These are phyloP conservation scores for Botia almorhae DNA, from an alignment of 2,797 vertebrate species.

Conservation along the genomic window DNA sequence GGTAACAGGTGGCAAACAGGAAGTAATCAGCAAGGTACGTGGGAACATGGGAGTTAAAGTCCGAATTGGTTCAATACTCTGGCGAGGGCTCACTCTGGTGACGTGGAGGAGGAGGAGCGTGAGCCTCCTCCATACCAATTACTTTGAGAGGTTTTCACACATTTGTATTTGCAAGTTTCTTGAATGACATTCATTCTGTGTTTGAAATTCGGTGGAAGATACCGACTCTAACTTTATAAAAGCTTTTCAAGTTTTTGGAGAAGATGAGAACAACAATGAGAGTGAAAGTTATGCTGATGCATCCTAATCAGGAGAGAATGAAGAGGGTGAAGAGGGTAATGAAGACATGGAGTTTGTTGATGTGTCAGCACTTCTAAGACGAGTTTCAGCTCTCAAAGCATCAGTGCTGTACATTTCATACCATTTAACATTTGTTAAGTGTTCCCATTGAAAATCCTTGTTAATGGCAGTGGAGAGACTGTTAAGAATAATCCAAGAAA, in stretches of 20 bases:
- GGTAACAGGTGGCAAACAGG: no score
- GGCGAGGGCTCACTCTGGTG: no score
- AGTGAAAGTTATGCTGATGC: background rate
- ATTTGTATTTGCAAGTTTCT: background rate
- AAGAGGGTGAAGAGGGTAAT: background rate
- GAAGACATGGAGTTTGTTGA: background rate
- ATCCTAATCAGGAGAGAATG: background rate
- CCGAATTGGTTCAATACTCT: no score
- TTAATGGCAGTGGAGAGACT: background rate
- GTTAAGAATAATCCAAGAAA: conserved; percentile 3
- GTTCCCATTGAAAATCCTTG: background rate
- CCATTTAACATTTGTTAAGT: conserved; percentile 45
- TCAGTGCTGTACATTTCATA: background rate
- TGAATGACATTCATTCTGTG: background rate
- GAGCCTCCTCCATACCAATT: no score
- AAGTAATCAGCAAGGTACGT: no score
- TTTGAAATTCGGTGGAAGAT: conserved; percentile 41
- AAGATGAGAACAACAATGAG: conserved; percentile 14
- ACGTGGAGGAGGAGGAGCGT: no score
- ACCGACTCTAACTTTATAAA: conserved; percentile 18
- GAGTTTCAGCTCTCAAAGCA: background rate
- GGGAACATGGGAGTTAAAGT: no score
- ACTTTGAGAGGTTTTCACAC: no score
- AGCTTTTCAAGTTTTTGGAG: conserved; percentile 18
- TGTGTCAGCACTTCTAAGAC: conserved; percentile 23